Evolutionary conservation across 2,888 invertebrate species (phyloP).

Genomic region (Brachylomia viminalis): DNA sequence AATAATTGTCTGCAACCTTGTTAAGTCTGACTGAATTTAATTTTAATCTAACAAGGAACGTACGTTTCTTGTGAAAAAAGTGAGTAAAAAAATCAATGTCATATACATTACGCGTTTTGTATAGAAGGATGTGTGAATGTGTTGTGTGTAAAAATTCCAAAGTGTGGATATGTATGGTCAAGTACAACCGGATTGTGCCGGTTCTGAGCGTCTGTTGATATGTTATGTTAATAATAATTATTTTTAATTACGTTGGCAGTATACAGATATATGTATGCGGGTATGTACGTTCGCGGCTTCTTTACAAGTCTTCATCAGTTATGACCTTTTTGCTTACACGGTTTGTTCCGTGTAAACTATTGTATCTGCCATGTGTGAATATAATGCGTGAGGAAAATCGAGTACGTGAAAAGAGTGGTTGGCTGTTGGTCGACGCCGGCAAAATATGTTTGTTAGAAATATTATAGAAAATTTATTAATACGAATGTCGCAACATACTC

Average conservation of each 20-base stretch:
- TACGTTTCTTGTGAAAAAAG: slow-evolving; percentile 14
- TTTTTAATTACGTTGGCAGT: slow-evolving; percentile 61
- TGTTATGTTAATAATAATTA: slow-evolving; percentile 57
- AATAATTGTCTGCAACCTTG: slow-evolving; percentile 28
- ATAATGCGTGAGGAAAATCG: not conserved
- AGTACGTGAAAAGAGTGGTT: slow-evolving; percentile 1
- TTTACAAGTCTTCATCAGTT: slow-evolving; percentile 6
- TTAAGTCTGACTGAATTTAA: slow-evolving; percentile 53
- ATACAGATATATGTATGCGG: slow-evolving; percentile 57
- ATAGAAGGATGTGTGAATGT: slow-evolving; percentile 62
- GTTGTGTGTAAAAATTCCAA: slow-evolving; percentile 69
- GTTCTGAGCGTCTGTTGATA: slow-evolving; percentile 49
- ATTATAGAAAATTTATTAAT: slow-evolving; percentile 33
- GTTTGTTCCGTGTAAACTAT: not conserved
- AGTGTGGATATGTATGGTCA: slow-evolving; percentile 68
- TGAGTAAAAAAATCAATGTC: slow-evolving; percentile 48
- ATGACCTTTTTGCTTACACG: not conserved
- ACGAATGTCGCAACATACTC: slow-evolving; percentile 65
- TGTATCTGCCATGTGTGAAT: not conserved
- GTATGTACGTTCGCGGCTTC: slow-evolving; percentile 52
- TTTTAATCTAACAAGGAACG: slow-evolving; percentile 40
- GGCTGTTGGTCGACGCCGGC: slow-evolving; percentile 4
- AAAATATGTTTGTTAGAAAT: slow-evolving; percentile 28
- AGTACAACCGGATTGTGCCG: slow-evolving; percentile 70
- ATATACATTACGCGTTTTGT: slow-evolving; percentile 59